Evolutionary conservation across 2,797 vertebrate species (phyloP), one percentile per base, ranked within the genome.

Genomic region (Salmo trutta): DNA sequence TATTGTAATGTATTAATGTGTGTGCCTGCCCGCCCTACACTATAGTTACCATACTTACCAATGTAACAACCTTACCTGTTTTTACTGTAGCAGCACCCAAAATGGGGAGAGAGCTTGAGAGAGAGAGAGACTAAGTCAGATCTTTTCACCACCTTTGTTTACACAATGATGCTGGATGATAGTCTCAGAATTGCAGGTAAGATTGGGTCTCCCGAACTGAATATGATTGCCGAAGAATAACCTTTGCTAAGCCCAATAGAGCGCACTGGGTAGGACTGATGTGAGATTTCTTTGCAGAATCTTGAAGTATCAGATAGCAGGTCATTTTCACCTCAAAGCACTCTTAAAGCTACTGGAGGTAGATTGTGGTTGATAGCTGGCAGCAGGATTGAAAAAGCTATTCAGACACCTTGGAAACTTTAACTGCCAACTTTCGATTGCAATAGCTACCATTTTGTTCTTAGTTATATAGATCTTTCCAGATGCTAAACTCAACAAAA

Each of bases 151-250:
- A 75, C 79, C 77, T 69, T 76, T 86, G 90, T 92, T 87, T 88
- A 79, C 81, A 72, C 79, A 79, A 81, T 51, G 27, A 24, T 71
- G 79, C 75, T 47, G 66, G 62, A 82, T 72, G 79, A 88, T 83
- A 81, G 82, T 78, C 79, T 84, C 84, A 24, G 83, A 85, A 91
- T 90, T 88, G 87, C 87, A 47, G 36, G 51, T 31, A 69, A 84
- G 86, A 90, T 89, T 86, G 88, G 82, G 79, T 89, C 85, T 84
- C 82, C 76, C 67, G 56, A 84, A 84, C 87, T 81, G 81, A 85
- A 90, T 91, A 87, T 87, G 72, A 82, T 82, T 73, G 69, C 64
- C 81, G 81, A 68, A 64, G 79, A 80, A 89, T 81, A 83, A 83
- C 84, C 85, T 69, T 66, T 31, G 75, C 74, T 52, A 16, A 65